phyloP scores from a whole-genome alignment of 2,888 invertebrate species.

The Ectropis crepuscularia region DNA sequence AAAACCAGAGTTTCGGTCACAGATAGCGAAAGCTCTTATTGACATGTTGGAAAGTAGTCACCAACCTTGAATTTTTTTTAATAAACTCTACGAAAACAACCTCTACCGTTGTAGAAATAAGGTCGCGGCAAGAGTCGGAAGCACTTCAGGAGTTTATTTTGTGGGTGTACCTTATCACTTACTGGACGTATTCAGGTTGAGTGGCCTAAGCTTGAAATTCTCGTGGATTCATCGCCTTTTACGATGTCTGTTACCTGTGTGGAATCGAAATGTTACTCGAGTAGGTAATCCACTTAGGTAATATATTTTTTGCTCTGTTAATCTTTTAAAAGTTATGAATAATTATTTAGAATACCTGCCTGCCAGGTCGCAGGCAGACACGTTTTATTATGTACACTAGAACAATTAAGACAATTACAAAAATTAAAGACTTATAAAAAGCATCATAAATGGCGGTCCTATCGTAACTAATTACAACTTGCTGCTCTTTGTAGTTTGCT shows the following conservation, averaged over 20 bases:
- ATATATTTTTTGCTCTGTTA: no score
- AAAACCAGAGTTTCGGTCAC: constrained; percentile 71
- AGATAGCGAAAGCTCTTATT: constrained; percentile 83
- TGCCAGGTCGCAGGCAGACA: no score
- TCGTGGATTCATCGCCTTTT: constrained; percentile 40
- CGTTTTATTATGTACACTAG: no score
- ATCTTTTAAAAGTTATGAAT: no score
- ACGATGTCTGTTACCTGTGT: neutral
- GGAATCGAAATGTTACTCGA: no score
- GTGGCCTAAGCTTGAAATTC: constrained; percentile 47
- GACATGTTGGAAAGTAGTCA: constrained; percentile 81
- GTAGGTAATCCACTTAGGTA: no score
- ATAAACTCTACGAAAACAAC: constrained; percentile 43
- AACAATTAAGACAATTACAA: no score
- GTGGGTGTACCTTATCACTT: constrained; percentile 70
- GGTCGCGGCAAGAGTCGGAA: constrained; percentile 38
- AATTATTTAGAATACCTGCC: no score
- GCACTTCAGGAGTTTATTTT: constrained; percentile 43
- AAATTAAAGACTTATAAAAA: no score
- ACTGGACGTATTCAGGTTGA: constrained; percentile 75
- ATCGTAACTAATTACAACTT: no score
- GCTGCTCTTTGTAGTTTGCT: no score
- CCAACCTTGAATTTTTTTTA: constrained; percentile 48
- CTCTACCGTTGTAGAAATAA: constrained; percentile 42
- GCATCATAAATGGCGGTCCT: no score